Base-by-base conservation (phyloP, 2,797 vertebrate genomes). In the Spinus olivaceus region DNA sequence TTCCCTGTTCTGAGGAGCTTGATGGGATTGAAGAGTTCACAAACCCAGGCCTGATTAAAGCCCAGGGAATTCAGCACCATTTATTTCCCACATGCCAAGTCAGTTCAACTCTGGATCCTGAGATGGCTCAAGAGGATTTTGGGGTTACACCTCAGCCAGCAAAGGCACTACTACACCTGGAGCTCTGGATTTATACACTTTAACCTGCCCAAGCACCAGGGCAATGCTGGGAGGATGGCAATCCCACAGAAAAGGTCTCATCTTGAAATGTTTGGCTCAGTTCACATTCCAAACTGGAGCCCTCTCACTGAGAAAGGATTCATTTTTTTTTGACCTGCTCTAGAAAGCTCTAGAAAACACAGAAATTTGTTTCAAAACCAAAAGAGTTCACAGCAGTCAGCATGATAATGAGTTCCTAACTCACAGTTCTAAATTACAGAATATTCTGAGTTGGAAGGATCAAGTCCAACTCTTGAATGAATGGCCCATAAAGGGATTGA, bases 41-140 rank as follows among this genome's bases (percentile, higher is more conserved):
- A n/a, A 41, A 33, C 5, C 42, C 37, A 77, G 72, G 32, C 23
- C 65, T 65, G 37, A 57, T 51, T 19, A 59, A 73, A 84, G 54
- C 41, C 64, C 81, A 80, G 39, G 51, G 79, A 76, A 73, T 49
- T 82, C 65, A 86, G 84, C 82, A 89, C 64, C 64, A 14, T 61
- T 81, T 71, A n/a, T 70, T 59, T 73, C 44, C 69, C 12, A 1
- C 8, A 12, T 1, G 10, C 33, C 21, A 42, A 35, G 14, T 0
- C 14, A 13, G 37, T 41, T 64, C 27, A 80, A 8, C n/a, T 33
- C 74, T 3, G 2, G 33, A 77, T 21, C 35, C 25, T 63, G 53
- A 14, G 47, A 50, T n/a, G 49, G 32, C 41, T 74, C 47, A 32
- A 20, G 41, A 54, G 19, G 32, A 61, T 61, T 61, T 24, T 23